Base-by-base conservation (phyloP, 2,888 invertebrate genomes). In the Trachelus stipa region DNA sequence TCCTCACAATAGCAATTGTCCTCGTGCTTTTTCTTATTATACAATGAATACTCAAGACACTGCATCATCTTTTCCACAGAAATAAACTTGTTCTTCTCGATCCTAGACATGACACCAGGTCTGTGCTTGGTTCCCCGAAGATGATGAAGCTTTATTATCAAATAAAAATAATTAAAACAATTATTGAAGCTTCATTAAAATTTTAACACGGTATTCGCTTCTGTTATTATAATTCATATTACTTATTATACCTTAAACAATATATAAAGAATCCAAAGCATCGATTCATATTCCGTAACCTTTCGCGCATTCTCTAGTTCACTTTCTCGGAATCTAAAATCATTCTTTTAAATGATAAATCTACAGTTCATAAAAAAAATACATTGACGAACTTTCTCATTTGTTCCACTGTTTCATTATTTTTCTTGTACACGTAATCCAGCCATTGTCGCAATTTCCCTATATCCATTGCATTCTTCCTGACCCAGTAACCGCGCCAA, bases 221-320 rank as follows among this genome's bases (percentile, higher is more conserved):
- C 23, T 56, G 23, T 56, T 23, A 23, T 9, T 6, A 2, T 56
- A 6, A 56, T 56, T 56, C 1, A 68, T 31, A 34, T 34, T 33
- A 34, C 34, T 69, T 73, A 31, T 6, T 2, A 15, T 84, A 88
- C 88, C 78, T 90, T 90, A 75, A 88, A 89, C 1, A 90, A 82
- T 75, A 90, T 87, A 78, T 86, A 88, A n/a, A 89, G 76, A 74
- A 88, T 83, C 87, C 88, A 87, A 1, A 83, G 79, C 80, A 88
- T 82, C 11, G 90, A 87, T 71, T 89, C 87, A 12, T 73, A 80
- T 77, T 90, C 90, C 71, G 85, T 76, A 11, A 74, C 73, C 0
- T 37, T 73, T 35, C 77, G 79, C 1, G 37, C 34, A n/a, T 77
- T 40, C 12, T 77, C 76, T 12, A 87, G 76, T 69, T 86, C 82